phyloP scores from a whole-genome alignment of 2,797 vertebrate species.

The Pseudochirops corinnae region DNA sequence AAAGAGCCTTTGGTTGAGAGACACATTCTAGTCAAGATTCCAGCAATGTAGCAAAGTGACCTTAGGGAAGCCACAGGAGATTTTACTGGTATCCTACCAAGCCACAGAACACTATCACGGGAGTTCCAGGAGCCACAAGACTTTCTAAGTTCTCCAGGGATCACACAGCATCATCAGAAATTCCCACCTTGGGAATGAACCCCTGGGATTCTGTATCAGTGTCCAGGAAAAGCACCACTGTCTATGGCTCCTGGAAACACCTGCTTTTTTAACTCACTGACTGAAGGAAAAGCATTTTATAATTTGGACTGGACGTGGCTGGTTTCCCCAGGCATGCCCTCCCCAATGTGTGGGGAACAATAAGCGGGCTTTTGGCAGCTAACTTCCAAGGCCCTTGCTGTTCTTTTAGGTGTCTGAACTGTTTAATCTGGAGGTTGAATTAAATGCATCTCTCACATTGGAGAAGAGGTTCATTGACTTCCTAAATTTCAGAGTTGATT shows the following conservation, averaged over 20 bases:
- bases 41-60: not conserved
- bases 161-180: not conserved
- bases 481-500: not conserved
- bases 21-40: not conserved
- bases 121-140: not conserved
- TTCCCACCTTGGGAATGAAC: not conserved
- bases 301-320: not conserved
- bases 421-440: not conserved
- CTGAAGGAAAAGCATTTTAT: not conserved
- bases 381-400: not conserved
- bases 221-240: too few species aligned
- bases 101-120: not conserved
- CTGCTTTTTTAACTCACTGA: not conserved
- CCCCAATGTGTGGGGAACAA: not conserved
- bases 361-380: not conserved
- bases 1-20: not conserved
- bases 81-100: not conserved
- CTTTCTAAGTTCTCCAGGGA: not conserved
- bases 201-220: not conserved
- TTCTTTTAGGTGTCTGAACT: not conserved
- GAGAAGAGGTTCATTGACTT: not conserved
- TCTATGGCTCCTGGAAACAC: not conserved
- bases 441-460: not conserved
- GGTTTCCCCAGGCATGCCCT: not conserved
- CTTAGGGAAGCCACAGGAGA: not conserved